A percentile compares a stretch with the other conserved stretches of the same genome.
Conservation (phyloP, 2,797 vertebrate genomes). For the Bovichtus variegatus region DNA sequence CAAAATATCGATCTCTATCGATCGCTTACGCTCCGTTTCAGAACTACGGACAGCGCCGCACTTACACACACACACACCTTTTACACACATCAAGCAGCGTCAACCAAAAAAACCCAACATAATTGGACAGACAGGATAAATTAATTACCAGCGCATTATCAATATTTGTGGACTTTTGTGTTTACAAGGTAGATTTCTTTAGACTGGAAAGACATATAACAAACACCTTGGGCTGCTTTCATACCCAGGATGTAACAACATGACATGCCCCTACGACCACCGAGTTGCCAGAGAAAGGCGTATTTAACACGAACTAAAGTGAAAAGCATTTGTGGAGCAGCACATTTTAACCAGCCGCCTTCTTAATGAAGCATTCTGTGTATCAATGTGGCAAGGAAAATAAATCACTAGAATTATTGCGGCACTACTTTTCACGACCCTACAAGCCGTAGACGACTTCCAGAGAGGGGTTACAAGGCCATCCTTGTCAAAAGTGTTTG, state of each 20-base stretch:
- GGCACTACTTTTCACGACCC: constrained; percentile 38
- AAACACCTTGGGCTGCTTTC: background rate
- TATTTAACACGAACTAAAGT: constrained; percentile 2
- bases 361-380: constrained; percentile 36
- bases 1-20: too few species aligned
- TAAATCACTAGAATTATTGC: constrained; percentile 45
- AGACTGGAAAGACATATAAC: background rate
- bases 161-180: background rate
- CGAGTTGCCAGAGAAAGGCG: background rate
- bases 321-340: background rate
- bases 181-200: background rate
- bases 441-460: constrained; percentile 20
- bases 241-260: background rate
- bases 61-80: too few species aligned
- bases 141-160: background rate
- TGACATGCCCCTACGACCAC: background rate
- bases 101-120: too few species aligned
- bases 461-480: constrained; percentile 58
- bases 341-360: constrained; percentile 23
- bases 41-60: too few species aligned
- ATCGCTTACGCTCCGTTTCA: too few species aligned
- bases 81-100: too few species aligned
- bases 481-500: constrained; percentile 75
- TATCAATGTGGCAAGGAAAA: constrained; percentile 24
- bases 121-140: background rate